Evolutionary conservation across 2,113 vertebrate species (phyloP).

Genomic region (Camelus bactrianus): DNA sequence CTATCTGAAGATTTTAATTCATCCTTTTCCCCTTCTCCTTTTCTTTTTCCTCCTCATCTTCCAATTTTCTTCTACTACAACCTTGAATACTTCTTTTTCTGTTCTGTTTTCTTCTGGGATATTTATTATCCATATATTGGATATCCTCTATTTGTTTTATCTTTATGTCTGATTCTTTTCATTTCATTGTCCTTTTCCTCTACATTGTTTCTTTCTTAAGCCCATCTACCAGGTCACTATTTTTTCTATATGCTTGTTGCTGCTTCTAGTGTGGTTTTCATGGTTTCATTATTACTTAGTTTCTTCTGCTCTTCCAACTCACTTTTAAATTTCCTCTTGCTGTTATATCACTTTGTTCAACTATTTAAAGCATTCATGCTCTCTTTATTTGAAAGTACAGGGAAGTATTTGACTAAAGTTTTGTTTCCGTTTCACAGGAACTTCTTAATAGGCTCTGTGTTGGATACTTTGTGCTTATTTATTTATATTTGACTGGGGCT

Average conservation of each 20-base stretch:
- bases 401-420: slow-evolving; percentile 32
- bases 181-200: neutral
- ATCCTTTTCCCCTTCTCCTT: neutral
- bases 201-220: neutral
- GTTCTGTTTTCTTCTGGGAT: neutral
- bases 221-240: neutral
- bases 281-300: slow-evolving; percentile 22
- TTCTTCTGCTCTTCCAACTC: slow-evolving; percentile 8
- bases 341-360: neutral
- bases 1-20: neutral
- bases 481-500: slow-evolving; percentile 34
- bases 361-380: neutral
- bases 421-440: neutral
- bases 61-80: neutral
- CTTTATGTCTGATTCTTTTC: slow-evolving; percentile 3
- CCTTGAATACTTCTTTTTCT: slow-evolving; percentile 10
- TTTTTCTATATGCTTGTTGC: neutral
- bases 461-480: slow-evolving; percentile 39
- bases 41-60: neutral
- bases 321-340: neutral
- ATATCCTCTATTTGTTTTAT: neutral
- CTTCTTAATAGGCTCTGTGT: slow-evolving; percentile 22
- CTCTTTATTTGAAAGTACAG: slow-evolving; percentile 10
- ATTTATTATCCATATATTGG: neutral
- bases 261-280: slow-evolving; percentile 28